Conservation (phyloP, 2,888 invertebrate genomes). For the Galerucella calmariensis region DNA sequence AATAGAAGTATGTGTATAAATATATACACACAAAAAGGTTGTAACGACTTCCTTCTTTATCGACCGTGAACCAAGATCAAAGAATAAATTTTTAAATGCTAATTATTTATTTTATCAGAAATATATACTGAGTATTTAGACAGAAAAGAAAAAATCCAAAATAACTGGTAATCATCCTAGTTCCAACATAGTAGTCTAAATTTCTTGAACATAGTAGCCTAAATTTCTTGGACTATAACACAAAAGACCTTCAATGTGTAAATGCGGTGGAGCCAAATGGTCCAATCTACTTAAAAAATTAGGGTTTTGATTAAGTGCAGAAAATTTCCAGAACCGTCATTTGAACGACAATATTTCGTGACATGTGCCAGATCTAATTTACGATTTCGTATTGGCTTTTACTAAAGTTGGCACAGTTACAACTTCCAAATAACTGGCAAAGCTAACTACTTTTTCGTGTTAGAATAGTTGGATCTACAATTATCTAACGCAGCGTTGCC, state of each 20-base stretch:
- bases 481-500: too few species aligned
- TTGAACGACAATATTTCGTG: background rate
- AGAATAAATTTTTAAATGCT: background rate
- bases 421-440: background rate
- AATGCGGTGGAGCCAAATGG: too few species aligned
- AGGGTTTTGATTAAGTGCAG: background rate
- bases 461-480: background rate
- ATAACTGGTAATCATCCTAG: too few species aligned
- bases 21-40: background rate
- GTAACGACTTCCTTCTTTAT: background rate
- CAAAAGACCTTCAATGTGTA: too few species aligned
- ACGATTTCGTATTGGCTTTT: constrained; percentile 3
- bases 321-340: background rate
- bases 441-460: background rate
- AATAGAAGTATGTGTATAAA: background rate
- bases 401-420: constrained; percentile 5
- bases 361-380: background rate
- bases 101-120: too few species aligned
- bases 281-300: too few species aligned
- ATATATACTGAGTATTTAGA: too few species aligned
- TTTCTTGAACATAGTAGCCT: too few species aligned
- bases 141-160: too few species aligned
- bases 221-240: too few species aligned
- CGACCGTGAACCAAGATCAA: background rate
- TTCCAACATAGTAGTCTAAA: too few species aligned